Percentiles rank a stretch among this genome's conserved stretches.
phyloP scores from a whole-genome alignment of 1,140 invertebrate genomes.

The Maconellicoccus hirsutus region DNA sequence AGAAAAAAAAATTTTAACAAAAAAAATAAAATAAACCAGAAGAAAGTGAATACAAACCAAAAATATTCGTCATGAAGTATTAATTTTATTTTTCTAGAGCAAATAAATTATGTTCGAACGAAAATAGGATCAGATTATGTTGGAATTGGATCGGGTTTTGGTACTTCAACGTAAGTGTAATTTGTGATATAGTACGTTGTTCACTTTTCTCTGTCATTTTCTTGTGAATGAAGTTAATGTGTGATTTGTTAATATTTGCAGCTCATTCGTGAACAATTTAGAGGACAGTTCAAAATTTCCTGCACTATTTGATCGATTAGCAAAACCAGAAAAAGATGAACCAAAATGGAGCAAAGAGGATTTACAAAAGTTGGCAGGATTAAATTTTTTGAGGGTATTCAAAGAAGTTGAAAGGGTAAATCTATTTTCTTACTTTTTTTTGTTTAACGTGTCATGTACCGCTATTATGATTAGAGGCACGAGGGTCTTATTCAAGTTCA shows the following conservation, averaged over 20 bases:
- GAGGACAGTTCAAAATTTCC: conserved; percentile 88
- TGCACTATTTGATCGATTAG: conserved; percentile 65
- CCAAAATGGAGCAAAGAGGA: conserved; percentile 64
- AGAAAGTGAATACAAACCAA: too few species aligned
- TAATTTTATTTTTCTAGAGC: conserved; percentile 47
- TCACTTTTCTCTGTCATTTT: not conserved
- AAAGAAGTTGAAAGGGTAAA: conserved; percentile 59
- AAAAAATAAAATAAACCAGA: too few species aligned
- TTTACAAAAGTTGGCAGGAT: conserved; percentile 72
- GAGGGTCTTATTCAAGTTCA: too few species aligned
- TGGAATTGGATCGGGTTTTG: conserved; percentile 74
- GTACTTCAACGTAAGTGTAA: conserved; percentile 32
- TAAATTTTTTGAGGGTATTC: conserved; percentile 76
- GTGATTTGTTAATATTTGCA: not conserved
- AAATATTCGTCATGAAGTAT: too few species aligned
- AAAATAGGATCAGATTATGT: conserved; percentile 79
- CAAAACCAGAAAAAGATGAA: not conserved
- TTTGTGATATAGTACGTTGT: not conserved
- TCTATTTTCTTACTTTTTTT: too few species aligned
- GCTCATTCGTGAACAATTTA: conserved; percentile 42
- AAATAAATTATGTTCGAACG: conserved; percentile 84
- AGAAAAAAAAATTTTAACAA: too few species aligned
- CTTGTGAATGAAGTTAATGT: not conserved
- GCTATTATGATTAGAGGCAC: too few species aligned
- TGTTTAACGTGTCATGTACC: too few species aligned